Evolutionary conservation across 2,113 vertebrate genomes (phyloP).

Genomic region (Nerophis lumbriciformis): DNA sequence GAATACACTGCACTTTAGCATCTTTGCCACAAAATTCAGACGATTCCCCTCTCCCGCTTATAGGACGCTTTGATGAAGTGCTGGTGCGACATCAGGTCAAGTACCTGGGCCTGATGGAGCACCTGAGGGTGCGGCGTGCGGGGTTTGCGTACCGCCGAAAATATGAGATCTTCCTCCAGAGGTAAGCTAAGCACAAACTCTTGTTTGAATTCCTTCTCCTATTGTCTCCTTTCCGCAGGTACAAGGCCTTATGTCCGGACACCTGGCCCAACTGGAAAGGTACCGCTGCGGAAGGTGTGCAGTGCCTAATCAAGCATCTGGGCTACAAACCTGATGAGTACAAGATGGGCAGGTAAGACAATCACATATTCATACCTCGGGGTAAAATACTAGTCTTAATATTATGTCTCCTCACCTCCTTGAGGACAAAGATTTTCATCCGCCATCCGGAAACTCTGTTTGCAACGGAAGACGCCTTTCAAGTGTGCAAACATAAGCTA

Average conservation of each 20-base stretch:
- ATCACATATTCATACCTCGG: background rate
- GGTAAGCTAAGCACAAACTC: conserved; percentile 58
- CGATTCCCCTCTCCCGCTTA: background rate
- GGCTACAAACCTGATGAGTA: conserved; percentile 90
- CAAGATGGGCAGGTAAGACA: conserved; percentile 85
- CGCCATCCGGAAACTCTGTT: conserved; percentile 91
- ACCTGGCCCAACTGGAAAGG: conserved; percentile 95
- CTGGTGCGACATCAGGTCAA: conserved; percentile 92
- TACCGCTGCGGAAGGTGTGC: conserved; percentile 83
- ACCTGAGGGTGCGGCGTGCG: conserved; percentile 84
- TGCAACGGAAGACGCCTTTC: conserved; percentile 92
- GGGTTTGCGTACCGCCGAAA: conserved; percentile 92
- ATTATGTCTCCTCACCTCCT: conserved; percentile 19
- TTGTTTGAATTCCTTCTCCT: too few relatives aligned
- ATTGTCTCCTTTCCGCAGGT: conserved; percentile 63
- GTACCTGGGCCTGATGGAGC: conserved; percentile 96
- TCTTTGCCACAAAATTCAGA: background rate
- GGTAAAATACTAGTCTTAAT: background rate
- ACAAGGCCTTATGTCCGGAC: conserved; percentile 90
- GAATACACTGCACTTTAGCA: background rate
- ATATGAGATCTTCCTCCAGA: conserved; percentile 88
- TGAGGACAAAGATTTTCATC: conserved; percentile 96
- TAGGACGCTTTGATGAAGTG: conserved; percentile 86
- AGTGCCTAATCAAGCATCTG: conserved; percentile 80
- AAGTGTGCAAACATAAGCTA: conserved; percentile 85